These are phyloP conservation scores for Solenopsis fugax DNA, from an alignment of 1,140 invertebrate species.

Conservation along the genomic window DNA sequence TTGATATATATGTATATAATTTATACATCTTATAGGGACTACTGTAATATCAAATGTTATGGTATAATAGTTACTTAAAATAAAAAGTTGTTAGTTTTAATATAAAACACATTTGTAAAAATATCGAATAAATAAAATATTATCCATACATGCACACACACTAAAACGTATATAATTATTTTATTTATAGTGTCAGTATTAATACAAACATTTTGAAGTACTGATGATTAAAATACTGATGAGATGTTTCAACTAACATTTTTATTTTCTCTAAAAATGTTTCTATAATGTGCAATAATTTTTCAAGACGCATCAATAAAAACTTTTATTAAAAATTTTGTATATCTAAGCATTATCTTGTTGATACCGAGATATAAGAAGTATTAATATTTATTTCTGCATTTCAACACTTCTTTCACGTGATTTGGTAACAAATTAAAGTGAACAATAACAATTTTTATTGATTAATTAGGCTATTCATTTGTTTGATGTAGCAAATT, in stretches of 20 bases:
- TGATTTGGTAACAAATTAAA: background rate
- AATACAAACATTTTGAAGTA: background rate
- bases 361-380: background rate
- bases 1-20: background rate
- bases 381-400: slow-evolving; percentile 25
- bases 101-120: background rate
- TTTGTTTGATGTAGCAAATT: slow-evolving; percentile 67
- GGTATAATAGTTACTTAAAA: background rate
- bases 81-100: background rate
- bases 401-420: background rate
- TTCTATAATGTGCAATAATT: background rate
- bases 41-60: background rate
- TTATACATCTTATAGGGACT: background rate
- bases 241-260: background rate
- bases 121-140: background rate
- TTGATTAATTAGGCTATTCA: slow-evolving; percentile 9
- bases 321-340: background rate
- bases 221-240: background rate
- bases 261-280: background rate
- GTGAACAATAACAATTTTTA: background rate
- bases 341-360: background rate
- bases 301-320: background rate
- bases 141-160: background rate
- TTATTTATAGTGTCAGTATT: background rate
- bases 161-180: background rate